Evolutionary conservation across 2,797 vertebrate species (phyloP), one percentile per base, ranked within the genome.

Genomic region (Pyrocephalus nanus): DNA sequence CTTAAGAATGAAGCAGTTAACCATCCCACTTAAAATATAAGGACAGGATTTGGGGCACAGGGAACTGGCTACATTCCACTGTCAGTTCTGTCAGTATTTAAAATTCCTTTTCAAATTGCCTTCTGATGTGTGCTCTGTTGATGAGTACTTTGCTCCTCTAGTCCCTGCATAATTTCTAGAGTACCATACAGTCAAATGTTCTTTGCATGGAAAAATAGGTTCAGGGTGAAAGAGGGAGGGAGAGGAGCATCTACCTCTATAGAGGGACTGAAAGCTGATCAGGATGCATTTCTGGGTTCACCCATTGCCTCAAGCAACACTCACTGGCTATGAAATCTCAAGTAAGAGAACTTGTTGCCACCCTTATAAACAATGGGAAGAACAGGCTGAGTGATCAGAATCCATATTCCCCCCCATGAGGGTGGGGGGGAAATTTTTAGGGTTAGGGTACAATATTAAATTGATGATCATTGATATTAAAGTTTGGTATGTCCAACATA

Each of bases 231-330:
- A 34, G 47, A 27, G 7, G 12, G n/a, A 76, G 75, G 19, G 7
- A 84, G 36, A 74, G 42, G 25, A 66, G 3, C 4, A 25, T 65
- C 19, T 18, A 0, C 8, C 5, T 47, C 18, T 50, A 1, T 1
- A 40, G 47, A 62, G 47, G 34, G 62, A 40, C 30, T 40, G 18
- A 29, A 40, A 45, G 9, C 20, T 70, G 29, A 2, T 79, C 51
- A 58, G n/a, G 21, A 43, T 91, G n/a, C 3, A 0, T 22, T 13
- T 72, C 50, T 89, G 42, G 29, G 12, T 23, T 77, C 0, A 0
- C 20, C 15, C 19, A 19, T 72, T 1, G 2, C 16, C 38, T 81
- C 34, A n/a, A 47, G 29, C 34, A 58, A 34, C 42, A 38, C 16
- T 72, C 43, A 5, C 3, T 55, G 71, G 2, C 40, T 70, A 9